Evolutionary conservation across 1,140 invertebrate species (phyloP).

Genomic region (Pollicipes pollicipes): DNA sequence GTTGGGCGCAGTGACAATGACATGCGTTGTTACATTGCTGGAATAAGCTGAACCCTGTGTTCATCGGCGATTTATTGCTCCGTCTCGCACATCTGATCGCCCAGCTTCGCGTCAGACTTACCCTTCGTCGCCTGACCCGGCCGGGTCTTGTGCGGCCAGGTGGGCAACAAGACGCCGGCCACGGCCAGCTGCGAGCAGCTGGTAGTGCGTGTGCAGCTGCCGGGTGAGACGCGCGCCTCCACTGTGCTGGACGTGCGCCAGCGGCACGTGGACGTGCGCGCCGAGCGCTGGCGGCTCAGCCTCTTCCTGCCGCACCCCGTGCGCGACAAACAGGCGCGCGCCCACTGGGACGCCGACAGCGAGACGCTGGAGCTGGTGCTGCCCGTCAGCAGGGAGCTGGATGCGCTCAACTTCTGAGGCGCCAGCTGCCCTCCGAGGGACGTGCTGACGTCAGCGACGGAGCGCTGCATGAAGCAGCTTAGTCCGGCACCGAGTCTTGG

Average conservation of each 20-base stretch:
- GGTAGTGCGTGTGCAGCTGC: constrained; percentile 50
- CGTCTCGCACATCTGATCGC: too few relatives aligned
- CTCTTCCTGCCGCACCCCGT: neutral
- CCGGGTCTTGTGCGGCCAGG: too few relatives aligned
- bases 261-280: neutral
- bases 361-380: neutral
- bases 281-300: neutral
- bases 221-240: constrained; percentile 21
- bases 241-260: neutral
- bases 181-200: constrained; percentile 73
- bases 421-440: too few relatives aligned
- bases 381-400: constrained; percentile 1
- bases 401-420: neutral
- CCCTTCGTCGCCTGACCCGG: too few relatives aligned
- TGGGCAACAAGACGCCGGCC: constrained; percentile 60
- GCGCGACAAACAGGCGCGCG: neutral
- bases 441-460: too few relatives aligned
- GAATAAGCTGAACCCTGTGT: too few relatives aligned
- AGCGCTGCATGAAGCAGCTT: too few relatives aligned
- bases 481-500: too few relatives aligned
- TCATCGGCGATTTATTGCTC: too few relatives aligned
- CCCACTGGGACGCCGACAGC: neutral
- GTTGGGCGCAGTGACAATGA: too few relatives aligned
- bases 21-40: too few relatives aligned
- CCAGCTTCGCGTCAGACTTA: too few relatives aligned